Evolutionary conservation across 1,140 invertebrate genomes (phyloP).

Genomic region (Drosophila ironensis): DNA sequence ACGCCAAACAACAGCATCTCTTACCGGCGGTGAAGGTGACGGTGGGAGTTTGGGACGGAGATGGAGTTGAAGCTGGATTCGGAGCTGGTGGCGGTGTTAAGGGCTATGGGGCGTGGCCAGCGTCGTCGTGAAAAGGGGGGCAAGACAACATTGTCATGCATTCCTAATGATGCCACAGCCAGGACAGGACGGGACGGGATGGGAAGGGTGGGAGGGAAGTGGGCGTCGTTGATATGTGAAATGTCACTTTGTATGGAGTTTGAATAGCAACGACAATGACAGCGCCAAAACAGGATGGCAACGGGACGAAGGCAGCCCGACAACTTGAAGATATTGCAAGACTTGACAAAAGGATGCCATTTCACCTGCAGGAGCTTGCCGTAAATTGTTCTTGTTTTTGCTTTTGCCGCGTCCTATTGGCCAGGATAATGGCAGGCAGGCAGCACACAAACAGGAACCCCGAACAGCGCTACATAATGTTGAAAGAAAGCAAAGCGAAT

Average conservation of each 20-base stretch:
- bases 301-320: slow-evolving; percentile 7
- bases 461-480: slow-evolving; percentile 48
- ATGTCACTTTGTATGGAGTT: slow-evolving; percentile 76
- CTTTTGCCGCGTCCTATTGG: slow-evolving; percentile 14
- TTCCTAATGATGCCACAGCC: slow-evolving; percentile 72
- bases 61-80: too few species aligned
- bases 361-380: slow-evolving; percentile 64
- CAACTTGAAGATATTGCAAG: slow-evolving; percentile 46
- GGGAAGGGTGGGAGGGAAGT: neutral
- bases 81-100: neutral
- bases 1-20: slow-evolving; percentile 3
- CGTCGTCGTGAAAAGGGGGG: slow-evolving; percentile 3
- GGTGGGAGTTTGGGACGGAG: too few species aligned
- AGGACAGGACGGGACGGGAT: neutral
- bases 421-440: slow-evolving; percentile 51
- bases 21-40: too few species aligned
- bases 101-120: slow-evolving; percentile 33
- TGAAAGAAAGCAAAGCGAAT: slow-evolving; percentile 64
- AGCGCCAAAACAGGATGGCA: slow-evolving; percentile 26
- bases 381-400: slow-evolving; percentile 67
- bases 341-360: slow-evolving; percentile 74
- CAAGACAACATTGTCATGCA: slow-evolving; percentile 73
- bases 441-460: slow-evolving; percentile 24
- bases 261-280: slow-evolving; percentile 67
- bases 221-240: slow-evolving; percentile 71